Conservation (phyloP, 1,140 invertebrate genomes). For the Parasteatoda tepidariorum region DNA sequence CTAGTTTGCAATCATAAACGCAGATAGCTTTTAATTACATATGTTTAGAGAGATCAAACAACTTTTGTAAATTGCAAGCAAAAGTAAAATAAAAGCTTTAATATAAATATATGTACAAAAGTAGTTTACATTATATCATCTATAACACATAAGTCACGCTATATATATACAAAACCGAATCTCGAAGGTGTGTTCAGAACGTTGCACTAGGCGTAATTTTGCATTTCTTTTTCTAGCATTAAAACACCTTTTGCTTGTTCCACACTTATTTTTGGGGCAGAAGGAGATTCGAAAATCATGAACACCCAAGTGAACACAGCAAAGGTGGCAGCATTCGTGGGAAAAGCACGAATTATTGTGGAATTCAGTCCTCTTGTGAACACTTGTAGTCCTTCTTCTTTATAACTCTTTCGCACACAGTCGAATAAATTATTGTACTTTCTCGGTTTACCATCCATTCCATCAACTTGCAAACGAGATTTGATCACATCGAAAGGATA, state of each 20-base stretch:
- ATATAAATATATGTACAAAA: no score
- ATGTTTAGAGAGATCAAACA: no score
- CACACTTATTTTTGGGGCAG: background rate
- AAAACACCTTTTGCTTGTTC: constrained; percentile 12
- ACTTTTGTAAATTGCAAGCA: no score
- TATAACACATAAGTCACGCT: no score
- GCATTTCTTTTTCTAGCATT: constrained; percentile 34
- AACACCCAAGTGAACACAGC: constrained; percentile 80
- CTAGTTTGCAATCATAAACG: no score
- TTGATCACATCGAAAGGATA: constrained; percentile 93
- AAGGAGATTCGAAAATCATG: constrained; percentile 27
- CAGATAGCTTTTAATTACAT: no score
- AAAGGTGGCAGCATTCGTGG: constrained; percentile 92
- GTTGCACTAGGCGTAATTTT: background rate
- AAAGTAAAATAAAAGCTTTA: no score
- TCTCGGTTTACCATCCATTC: constrained; percentile 67
- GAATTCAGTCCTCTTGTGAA: constrained; percentile 80
- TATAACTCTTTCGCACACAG: constrained; percentile 78
- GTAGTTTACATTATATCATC: no score
- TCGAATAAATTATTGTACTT: constrained; percentile 78
- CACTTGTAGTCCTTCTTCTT: constrained; percentile 76
- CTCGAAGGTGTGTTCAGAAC: no score
- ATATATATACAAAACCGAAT: no score
- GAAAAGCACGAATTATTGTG: constrained; percentile 86
- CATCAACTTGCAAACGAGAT: constrained; percentile 85